Conservation (phyloP, 2,888 invertebrate genomes). For the Cataglyphis cursor region DNA sequence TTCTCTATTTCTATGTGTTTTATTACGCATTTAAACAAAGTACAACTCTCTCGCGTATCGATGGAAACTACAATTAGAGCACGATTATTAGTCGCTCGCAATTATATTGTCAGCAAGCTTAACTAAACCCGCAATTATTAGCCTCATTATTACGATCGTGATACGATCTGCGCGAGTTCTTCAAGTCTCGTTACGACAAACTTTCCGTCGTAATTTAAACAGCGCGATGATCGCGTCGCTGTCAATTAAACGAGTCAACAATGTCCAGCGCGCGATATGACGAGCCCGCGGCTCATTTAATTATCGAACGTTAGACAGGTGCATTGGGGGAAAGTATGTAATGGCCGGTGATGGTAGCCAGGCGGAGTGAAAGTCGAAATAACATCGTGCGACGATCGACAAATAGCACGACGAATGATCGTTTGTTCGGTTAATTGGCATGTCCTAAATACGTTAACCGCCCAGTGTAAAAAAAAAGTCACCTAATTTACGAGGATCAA, state of each 20-base stretch:
- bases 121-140: not conserved
- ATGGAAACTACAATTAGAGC: conserved; percentile 1
- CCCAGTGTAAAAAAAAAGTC: not conserved
- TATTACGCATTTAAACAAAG: not conserved
- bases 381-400: conserved; percentile 23
- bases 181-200: not conserved
- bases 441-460: conserved; percentile 5
- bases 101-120: conserved; percentile 20
- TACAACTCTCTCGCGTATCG: not conserved
- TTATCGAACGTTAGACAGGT: conserved; percentile 52
- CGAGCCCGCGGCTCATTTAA: conserved; percentile 40
- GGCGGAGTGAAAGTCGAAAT: conserved; percentile 55
- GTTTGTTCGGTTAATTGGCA: conserved; percentile 58
- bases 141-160: not conserved
- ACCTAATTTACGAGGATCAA: conserved; percentile 1
- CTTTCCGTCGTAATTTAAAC: conserved; percentile 29
- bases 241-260: conserved; percentile 50
- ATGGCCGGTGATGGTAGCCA: conserved; percentile 27
- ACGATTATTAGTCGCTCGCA: not conserved
- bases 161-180: not conserved
- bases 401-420: conserved; percentile 48
- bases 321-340: conserved; percentile 43
- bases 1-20: not conserved
- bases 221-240: not conserved
- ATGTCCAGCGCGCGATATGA: conserved; percentile 25